phyloP scores from a whole-genome alignment of 2,888 invertebrate species.

The Stictocephala bisonia region DNA sequence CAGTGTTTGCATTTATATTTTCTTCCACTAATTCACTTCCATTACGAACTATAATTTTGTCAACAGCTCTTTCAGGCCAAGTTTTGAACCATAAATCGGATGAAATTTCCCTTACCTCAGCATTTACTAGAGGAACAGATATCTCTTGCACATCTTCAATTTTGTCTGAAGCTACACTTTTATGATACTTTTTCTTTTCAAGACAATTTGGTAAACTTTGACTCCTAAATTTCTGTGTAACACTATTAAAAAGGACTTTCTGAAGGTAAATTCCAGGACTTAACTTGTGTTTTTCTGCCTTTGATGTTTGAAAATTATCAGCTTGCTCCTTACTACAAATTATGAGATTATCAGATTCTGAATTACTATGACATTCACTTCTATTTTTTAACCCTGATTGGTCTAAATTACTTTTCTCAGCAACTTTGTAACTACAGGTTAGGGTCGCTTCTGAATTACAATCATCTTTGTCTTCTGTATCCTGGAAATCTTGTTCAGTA shows the following conservation, averaged over 20 bases:
- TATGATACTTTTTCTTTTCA: constrained; percentile 60
- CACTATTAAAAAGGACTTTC: constrained; percentile 54
- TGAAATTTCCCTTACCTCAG: constrained; percentile 25
- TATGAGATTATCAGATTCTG: constrained; percentile 56
- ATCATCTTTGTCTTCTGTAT: constrained; percentile 1
- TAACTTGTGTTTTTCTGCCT: constrained; percentile 52
- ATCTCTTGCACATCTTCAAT: constrained; percentile 45
- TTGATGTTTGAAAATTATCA: constrained; percentile 58
- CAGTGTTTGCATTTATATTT: no score
- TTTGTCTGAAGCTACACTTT: constrained; percentile 23
- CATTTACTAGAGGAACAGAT: constrained; percentile 27
- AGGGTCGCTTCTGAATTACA: background rate
- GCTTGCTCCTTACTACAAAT: constrained; percentile 58
- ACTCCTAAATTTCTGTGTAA: constrained; percentile 60
- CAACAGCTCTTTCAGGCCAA: constrained; percentile 67
- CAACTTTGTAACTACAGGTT: background rate
- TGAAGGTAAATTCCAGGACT: constrained; percentile 58
- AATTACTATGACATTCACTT: constrained; percentile 17
- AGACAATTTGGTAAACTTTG: constrained; percentile 65
- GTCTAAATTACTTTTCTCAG: background rate
- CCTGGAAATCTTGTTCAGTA: constrained; percentile 43
- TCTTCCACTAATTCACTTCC: no score
- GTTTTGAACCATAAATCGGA: constrained; percentile 66
- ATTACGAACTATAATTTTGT: no score
- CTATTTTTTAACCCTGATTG: background rate